phyloP scores from a whole-genome alignment of 2,888 invertebrate species.

The Dryobota labecula region DNA sequence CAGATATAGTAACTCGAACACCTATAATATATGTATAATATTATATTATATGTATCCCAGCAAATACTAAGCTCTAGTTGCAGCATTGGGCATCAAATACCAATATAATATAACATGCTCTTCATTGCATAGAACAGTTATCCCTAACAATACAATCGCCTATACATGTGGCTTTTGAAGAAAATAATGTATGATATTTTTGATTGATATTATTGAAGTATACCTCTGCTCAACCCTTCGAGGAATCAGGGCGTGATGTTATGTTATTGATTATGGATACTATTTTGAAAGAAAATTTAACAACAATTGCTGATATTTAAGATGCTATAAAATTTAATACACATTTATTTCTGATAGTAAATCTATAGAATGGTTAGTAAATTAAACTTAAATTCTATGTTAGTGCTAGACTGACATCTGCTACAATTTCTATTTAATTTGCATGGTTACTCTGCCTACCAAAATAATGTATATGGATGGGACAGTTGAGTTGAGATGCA shows the following conservation, averaged over 20 bases:
- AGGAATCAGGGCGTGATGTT: too few relatives aligned
- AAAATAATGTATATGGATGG: background rate
- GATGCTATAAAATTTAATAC: background rate
- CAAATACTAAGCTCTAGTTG: constrained; percentile 18
- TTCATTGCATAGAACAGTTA: background rate
- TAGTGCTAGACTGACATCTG: background rate
- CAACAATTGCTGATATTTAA: background rate
- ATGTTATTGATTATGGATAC: background rate
- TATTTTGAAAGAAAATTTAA: constrained; percentile 5
- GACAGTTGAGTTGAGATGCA: background rate
- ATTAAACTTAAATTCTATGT: constrained; percentile 2
- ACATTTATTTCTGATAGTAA: background rate
- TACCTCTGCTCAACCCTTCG: too few relatives aligned
- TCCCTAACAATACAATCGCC: constrained; percentile 1
- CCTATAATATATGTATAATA: background rate
- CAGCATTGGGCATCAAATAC: background rate
- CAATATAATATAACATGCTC: background rate
- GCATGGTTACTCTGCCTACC: too few relatives aligned
- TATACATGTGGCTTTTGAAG: background rate
- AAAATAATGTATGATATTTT: constrained; percentile 11
- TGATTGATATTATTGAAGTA: too few relatives aligned
- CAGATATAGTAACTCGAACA: background rate
- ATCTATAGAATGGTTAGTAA: background rate
- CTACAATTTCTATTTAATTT: background rate
- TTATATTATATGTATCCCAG: background rate